Conservation (phyloP, 2,797 vertebrate genomes). For the Acestrorhynchus altus region DNA sequence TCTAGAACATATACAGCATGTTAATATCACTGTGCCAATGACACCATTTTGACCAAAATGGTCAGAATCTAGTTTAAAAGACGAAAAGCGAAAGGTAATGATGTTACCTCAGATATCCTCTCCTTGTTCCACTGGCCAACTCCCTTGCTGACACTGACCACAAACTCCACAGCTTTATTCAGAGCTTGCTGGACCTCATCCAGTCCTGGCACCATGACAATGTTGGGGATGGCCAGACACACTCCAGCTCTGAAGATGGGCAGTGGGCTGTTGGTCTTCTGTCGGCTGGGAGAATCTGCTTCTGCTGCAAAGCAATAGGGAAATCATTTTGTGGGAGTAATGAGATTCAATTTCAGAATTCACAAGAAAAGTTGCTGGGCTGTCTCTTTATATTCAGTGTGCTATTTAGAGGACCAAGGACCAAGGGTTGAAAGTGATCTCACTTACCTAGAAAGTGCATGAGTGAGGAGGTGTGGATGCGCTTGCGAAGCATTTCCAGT, state of each 20-base stretch:
- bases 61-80: too few species aligned
- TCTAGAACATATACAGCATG: too few species aligned
- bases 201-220: slow-evolving; percentile 84
- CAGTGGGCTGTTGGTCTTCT: slow-evolving; percentile 66
- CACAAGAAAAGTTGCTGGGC: too few species aligned
- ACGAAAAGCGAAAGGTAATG: not conserved
- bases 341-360: too few species aligned
- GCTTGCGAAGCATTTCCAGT: slow-evolving; percentile 86
- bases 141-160: slow-evolving; percentile 87
- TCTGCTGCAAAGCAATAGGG: slow-evolving; percentile 68
- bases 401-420: too few species aligned
- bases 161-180: slow-evolving; percentile 83
- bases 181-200: slow-evolving; percentile 92
- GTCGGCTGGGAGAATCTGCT: slow-evolving; percentile 64
- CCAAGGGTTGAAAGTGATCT: not conserved
- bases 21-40: too few species aligned
- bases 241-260: slow-evolving; percentile 87
- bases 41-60: too few species aligned
- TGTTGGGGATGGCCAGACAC: slow-evolving; percentile 87
- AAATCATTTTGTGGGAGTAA: not conserved
- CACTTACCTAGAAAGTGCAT: slow-evolving; percentile 80
- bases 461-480: slow-evolving; percentile 78
- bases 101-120: slow-evolving; percentile 74
- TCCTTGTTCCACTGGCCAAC: slow-evolving; percentile 90
- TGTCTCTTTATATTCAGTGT: too few species aligned